A percentile compares a stretch with the other conserved stretches of the same genome.
These are phyloP conservation scores for Leptopilina syphax DNA, from an alignment of 2,888 invertebrate genomes.

Conservation along the genomic window DNA sequence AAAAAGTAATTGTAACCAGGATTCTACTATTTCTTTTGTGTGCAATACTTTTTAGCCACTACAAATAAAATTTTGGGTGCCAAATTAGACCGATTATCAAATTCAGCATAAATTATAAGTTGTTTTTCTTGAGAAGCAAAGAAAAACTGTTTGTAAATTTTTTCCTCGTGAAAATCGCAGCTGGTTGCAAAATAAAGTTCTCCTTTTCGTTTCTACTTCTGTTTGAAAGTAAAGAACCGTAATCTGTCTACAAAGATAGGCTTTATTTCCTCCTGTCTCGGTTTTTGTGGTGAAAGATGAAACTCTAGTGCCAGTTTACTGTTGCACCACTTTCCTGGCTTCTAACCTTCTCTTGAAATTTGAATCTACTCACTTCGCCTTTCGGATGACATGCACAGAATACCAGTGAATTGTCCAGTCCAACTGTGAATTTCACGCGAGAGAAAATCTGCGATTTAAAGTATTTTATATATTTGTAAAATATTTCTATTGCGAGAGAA, in stretches of 20 bases:
- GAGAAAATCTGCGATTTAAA: not conserved
- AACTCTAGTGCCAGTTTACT: constrained; percentile 44
- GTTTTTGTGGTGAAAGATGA: constrained; percentile 49
- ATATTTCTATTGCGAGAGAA: not conserved
- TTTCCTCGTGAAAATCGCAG: not conserved
- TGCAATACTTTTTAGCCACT: no score
- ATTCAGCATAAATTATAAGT: no score
- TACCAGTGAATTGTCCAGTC: constrained; percentile 7
- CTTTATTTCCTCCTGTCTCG: constrained; percentile 43
- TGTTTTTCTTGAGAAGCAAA: no score
- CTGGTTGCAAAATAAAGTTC: not conserved
- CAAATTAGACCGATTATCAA: no score
- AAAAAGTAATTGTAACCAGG: no score
- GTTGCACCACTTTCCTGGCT: constrained; percentile 50
- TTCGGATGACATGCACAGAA: constrained; percentile 24
- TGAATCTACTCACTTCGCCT: constrained; percentile 44
- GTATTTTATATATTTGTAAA: not conserved
- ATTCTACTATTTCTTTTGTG: no score
- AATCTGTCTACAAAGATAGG: constrained; percentile 29
- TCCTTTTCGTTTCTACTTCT: not conserved
- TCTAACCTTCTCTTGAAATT: constrained; percentile 46
- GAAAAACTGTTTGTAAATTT: not conserved
- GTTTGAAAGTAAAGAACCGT: constrained; percentile 16
- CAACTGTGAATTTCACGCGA: not conserved
- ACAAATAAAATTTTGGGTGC: no score